Evolutionary conservation across 2,888 invertebrate genomes (phyloP).

Genomic region (Orchesella flavescens): DNA sequence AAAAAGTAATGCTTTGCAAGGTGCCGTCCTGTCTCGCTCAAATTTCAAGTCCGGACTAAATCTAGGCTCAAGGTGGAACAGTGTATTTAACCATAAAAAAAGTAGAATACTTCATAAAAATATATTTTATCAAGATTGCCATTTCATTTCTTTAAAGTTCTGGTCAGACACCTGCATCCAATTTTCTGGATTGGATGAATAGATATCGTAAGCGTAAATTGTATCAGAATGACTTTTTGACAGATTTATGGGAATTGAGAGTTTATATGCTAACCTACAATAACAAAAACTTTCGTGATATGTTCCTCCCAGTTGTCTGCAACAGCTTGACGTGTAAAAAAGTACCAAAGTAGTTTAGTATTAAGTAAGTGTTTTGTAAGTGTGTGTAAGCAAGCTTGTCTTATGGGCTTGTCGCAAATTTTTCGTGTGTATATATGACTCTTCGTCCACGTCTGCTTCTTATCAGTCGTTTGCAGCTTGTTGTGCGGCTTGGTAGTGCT

Average conservation of each 20-base stretch:
- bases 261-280: background rate
- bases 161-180: background rate
- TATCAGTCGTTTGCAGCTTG: background rate
- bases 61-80: conserved; percentile 19
- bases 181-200: background rate
- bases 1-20: background rate
- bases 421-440: background rate
- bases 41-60: conserved; percentile 37
- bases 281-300: background rate
- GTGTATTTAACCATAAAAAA: conserved; percentile 25
- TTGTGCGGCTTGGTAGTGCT: background rate
- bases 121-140: background rate
- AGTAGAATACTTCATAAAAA: background rate
- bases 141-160: background rate
- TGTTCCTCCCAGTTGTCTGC: no score
- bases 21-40: conserved; percentile 6
- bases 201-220: background rate
- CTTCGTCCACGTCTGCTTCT: conserved; percentile 2
- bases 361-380: no score
- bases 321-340: no score
- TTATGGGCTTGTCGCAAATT: no score
- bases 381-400: no score
- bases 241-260: conserved; percentile 20
- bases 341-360: no score
- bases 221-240: conserved; percentile 3